phyloP scores from a whole-genome alignment of 2,113 vertebrate genomes.

The Zosterops japonicus region DNA sequence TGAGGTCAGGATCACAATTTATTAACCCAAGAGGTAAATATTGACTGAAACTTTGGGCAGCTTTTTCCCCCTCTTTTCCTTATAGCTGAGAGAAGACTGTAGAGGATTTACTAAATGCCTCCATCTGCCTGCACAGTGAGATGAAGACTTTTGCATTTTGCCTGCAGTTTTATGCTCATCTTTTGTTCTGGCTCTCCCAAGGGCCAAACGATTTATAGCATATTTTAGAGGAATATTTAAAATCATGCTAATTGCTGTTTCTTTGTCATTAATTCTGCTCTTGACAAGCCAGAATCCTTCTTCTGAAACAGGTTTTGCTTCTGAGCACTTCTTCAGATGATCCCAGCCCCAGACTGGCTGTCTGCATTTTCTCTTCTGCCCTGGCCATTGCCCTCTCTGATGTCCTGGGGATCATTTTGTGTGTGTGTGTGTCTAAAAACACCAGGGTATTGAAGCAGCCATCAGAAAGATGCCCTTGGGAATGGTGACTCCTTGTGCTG shows the following conservation, averaged over 20 bases:
- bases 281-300: slow-evolving; percentile 43
- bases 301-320: slow-evolving; percentile 40
- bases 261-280: slow-evolving; percentile 45
- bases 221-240: slow-evolving; percentile 67
- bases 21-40: slow-evolving; percentile 76
- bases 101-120: slow-evolving; percentile 57
- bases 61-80: not conserved
- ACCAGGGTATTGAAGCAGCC: not conserved
- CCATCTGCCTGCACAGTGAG: slow-evolving; percentile 37
- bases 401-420: not conserved
- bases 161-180: slow-evolving; percentile 26
- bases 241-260: slow-evolving; percentile 64
- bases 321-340: not conserved
- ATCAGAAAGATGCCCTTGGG: not conserved
- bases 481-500: not conserved
- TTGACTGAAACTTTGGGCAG: slow-evolving; percentile 73
- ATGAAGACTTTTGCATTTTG: slow-evolving; percentile 40
- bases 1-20: slow-evolving; percentile 73
- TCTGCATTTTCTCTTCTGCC: not conserved
- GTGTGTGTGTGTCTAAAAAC: not conserved
- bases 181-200: slow-evolving; percentile 56
- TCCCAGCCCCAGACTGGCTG: not conserved
- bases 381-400: not conserved
- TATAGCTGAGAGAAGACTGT: not conserved
- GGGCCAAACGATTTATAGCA: slow-evolving; percentile 7